Evolutionary conservation across 2,888 invertebrate genomes (phyloP).

Genomic region (Drosophila falleni): DNA sequence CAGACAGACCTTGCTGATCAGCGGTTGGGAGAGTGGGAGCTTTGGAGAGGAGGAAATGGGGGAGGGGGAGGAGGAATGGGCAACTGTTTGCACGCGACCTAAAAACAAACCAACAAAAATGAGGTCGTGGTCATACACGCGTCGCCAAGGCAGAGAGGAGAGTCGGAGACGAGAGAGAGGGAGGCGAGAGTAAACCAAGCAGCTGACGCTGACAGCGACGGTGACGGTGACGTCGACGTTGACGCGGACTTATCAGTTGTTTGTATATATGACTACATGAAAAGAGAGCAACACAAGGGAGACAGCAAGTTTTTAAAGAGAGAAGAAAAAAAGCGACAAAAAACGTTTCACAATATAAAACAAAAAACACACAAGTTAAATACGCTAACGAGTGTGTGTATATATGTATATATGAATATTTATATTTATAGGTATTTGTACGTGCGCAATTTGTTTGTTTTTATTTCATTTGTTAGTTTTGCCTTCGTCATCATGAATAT

Average conservation of each 20-base stretch:
- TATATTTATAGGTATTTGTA: constrained; percentile 6
- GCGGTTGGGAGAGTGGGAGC: not conserved
- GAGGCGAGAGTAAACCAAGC: constrained; percentile 15
- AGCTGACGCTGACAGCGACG: constrained; percentile 32
- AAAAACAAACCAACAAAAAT: constrained; percentile 66
- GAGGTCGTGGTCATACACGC: constrained; percentile 71
- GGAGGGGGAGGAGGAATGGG: not conserved
- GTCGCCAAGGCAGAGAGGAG: constrained; percentile 32
- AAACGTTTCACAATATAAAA: constrained; percentile 23
- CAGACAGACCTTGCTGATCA: not conserved
- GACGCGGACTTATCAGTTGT: constrained; percentile 41
- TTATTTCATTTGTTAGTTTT: constrained; percentile 39
- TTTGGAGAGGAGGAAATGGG: not conserved
- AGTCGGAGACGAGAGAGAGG: not conserved
- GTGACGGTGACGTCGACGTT: constrained; percentile 23
- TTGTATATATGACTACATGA: constrained; percentile 9
- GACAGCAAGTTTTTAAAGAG: not conserved
- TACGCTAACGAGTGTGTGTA: constrained; percentile 3
- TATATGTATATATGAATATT: not conserved
- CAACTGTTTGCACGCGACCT: constrained; percentile 69
- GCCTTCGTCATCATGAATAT: constrained; percentile 53
- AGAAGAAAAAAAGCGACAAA: constrained; percentile 10
- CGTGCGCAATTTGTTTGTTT: constrained; percentile 51
- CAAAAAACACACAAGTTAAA: constrained; percentile 9
- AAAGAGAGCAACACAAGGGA: constrained; percentile 3